Evolutionary conservation across 2,888 invertebrate genomes (phyloP).

Genomic region (Catocala nupta): DNA sequence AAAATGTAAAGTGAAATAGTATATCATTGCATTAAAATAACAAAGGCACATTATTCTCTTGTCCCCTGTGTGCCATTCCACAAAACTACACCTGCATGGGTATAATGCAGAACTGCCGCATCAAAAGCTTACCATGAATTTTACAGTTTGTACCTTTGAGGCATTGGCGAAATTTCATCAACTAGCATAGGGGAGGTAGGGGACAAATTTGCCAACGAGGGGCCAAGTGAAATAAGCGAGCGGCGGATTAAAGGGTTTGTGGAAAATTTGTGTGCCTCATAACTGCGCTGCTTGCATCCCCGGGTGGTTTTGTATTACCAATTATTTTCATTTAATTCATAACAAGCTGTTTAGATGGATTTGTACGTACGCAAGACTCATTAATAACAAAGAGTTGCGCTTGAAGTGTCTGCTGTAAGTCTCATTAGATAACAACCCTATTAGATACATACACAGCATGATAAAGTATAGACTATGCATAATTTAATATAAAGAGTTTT

Average conservation of each 20-base stretch:
- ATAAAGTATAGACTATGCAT: too few species aligned
- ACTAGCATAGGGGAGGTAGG: slow-evolving; percentile 59
- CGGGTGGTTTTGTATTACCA: slow-evolving; percentile 85
- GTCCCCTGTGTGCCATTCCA: slow-evolving; percentile 64
- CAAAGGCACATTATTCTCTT: slow-evolving; percentile 57
- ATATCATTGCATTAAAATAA: slow-evolving; percentile 60
- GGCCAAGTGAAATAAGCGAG: slow-evolving; percentile 85
- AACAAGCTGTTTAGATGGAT: slow-evolving; percentile 68
- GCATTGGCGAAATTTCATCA: slow-evolving; percentile 80
- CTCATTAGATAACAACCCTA: slow-evolving; percentile 3
- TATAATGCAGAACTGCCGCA: slow-evolving; percentile 60
- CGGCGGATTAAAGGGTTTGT: slow-evolving; percentile 84
- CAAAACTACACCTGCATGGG: slow-evolving; percentile 61
- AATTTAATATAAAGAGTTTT: too few species aligned
- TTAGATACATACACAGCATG: slow-evolving; percentile 4
- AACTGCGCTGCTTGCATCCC: slow-evolving; percentile 67
- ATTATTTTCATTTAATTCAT: slow-evolving; percentile 81
- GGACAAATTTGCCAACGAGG: slow-evolving; percentile 77
- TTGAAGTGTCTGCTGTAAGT: slow-evolving; percentile 21
- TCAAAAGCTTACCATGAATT: slow-evolving; percentile 74
- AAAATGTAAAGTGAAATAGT: slow-evolving; percentile 44
- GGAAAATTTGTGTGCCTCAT: slow-evolving; percentile 84
- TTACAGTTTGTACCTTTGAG: slow-evolving; percentile 70
- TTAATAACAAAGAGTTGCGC: slow-evolving; percentile 47
- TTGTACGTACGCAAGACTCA: slow-evolving; percentile 44